Evolutionary conservation across 2,113 vertebrate genomes (phyloP).

Genomic region (Scytalopus superciliaris): DNA sequence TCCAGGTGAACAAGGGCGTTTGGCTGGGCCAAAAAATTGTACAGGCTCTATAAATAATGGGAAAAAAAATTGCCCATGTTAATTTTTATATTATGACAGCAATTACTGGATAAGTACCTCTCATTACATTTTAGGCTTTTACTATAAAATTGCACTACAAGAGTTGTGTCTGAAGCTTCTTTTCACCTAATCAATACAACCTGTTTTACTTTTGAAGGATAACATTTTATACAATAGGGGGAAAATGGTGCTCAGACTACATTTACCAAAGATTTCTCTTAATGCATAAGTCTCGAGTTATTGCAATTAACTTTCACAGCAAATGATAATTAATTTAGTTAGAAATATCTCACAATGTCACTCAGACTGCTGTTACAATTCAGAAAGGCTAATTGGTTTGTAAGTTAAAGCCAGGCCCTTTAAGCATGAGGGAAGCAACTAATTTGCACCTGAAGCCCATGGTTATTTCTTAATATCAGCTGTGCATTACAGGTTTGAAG

Average conservation of each 20-base stretch:
- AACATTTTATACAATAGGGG: not conserved
- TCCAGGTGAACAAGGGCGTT: constrained; percentile 88
- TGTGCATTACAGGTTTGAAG: not conserved
- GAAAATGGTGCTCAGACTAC: not conserved
- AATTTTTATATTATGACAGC: not conserved
- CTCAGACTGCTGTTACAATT: not conserved
- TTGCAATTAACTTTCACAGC: not conserved
- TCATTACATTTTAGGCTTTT: not conserved
- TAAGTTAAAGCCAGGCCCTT: not conserved
- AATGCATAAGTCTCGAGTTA: not conserved
- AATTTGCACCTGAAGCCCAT: not conserved
- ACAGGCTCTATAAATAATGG: constrained; percentile 80
- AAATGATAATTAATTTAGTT: not conserved
- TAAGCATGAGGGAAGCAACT: not conserved
- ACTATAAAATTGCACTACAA: not conserved
- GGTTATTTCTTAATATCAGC: not conserved
- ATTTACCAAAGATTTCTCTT: not conserved
- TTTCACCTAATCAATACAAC: not conserved
- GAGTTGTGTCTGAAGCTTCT: not conserved
- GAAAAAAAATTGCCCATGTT: not conserved
- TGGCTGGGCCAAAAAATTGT: constrained; percentile 89
- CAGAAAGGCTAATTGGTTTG: not conserved
- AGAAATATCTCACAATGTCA: not conserved
- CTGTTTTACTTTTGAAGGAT: not conserved
- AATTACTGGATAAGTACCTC: not conserved